Evolutionary conservation across 2,888 invertebrate species (phyloP).

Genomic region (Vanessa cardui): DNA sequence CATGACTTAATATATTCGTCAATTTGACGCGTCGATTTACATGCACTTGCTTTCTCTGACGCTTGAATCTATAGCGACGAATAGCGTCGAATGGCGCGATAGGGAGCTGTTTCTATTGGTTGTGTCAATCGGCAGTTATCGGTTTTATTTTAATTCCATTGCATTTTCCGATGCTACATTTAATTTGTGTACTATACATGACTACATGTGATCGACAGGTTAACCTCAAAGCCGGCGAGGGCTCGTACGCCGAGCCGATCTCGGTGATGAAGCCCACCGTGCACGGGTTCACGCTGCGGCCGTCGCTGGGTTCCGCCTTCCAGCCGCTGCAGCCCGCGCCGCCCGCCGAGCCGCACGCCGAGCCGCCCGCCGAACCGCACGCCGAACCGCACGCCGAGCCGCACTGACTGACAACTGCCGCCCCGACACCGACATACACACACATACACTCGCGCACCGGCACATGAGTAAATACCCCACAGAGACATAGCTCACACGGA

Average conservation of each 20-base stretch:
- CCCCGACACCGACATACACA: not conserved
- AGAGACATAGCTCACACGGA: too few species aligned
- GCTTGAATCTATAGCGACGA: too few species aligned
- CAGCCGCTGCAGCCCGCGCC: slow-evolving; percentile 84
- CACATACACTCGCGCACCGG: not conserved
- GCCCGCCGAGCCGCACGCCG: slow-evolving; percentile 43
- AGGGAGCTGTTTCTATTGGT: too few species aligned
- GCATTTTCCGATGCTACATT: too few species aligned
- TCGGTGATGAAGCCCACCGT: slow-evolving; percentile 84
- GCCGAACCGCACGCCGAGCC: slow-evolving; percentile 22
- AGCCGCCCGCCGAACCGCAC: slow-evolving; percentile 32
- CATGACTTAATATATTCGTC: too few species aligned
- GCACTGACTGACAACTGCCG: slow-evolving; percentile 32
- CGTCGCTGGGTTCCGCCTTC: slow-evolving; percentile 91
- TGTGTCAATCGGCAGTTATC: too few species aligned
- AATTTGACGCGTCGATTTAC: too few species aligned
- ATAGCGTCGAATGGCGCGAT: too few species aligned
- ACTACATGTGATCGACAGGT: slow-evolving; percentile 63
- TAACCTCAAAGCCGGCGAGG: slow-evolving; percentile 84
- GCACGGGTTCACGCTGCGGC: slow-evolving; percentile 88
- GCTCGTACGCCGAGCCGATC: slow-evolving; percentile 64
- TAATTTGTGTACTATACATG: too few species aligned
- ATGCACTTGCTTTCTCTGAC: too few species aligned
- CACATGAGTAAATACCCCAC: not conserved
- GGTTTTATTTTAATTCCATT: too few species aligned